phyloP scores from a whole-genome alignment of 2,113 vertebrate genomes.

The Turdus rufiventris region DNA sequence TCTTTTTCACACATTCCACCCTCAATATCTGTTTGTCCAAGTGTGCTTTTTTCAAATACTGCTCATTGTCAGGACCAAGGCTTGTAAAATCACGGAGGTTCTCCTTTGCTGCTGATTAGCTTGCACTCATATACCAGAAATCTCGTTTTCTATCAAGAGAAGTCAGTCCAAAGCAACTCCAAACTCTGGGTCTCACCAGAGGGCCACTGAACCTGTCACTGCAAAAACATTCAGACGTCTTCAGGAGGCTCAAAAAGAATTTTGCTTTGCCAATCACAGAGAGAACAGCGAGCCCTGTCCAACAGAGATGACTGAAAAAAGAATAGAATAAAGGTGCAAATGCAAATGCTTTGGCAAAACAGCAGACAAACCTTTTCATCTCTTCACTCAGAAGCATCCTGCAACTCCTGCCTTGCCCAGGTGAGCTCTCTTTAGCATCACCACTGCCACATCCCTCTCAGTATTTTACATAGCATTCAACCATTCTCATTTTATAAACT shows the following conservation, averaged over 20 bases:
- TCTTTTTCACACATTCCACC: background rate
- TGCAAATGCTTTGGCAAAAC: background rate
- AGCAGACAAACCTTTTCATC: background rate
- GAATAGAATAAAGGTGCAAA: background rate
- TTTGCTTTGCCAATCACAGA: background rate
- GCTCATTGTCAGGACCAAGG: background rate
- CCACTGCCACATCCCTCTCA: background rate
- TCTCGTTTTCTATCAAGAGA: background rate
- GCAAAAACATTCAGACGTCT: background rate
- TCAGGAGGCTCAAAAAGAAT: background rate
- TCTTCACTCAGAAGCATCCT: background rate
- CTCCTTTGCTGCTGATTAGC: fast-evolving
- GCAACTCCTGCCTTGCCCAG: background rate
- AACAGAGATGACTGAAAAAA: background rate
- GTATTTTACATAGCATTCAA: background rate
- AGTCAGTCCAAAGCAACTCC: background rate
- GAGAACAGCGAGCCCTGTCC: fast-evolving
- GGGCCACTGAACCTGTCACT: background rate
- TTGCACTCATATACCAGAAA: background rate
- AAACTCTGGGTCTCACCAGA: background rate
- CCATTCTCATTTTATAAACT: background rate
- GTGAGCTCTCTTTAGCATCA: background rate
- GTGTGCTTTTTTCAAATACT: background rate
- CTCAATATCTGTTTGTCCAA: background rate
- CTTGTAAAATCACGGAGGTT: background rate